Conservation (phyloP, 2,888 invertebrate genomes). For the Tryphoninae sp. region DNA sequence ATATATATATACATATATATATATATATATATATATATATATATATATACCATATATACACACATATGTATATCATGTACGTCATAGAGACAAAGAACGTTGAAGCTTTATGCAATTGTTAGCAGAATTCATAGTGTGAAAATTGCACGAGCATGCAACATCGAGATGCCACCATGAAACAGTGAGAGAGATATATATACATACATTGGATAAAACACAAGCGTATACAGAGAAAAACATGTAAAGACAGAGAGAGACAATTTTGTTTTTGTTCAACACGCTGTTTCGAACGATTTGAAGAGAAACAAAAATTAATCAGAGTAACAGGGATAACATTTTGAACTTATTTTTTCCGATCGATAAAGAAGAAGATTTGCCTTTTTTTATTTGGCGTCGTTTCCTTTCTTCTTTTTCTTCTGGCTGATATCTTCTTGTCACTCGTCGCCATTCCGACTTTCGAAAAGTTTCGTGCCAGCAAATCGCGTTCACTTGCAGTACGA, state of each 20-base stretch:
- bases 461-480: constrained; percentile 29
- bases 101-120: constrained; percentile 15
- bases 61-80: neutral
- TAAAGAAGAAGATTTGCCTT: neutral
- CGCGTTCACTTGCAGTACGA: constrained; percentile 7
- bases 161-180: constrained; percentile 50
- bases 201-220: constrained; percentile 15
- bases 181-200: constrained; percentile 50
- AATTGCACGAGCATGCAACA: constrained; percentile 59
- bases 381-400: neutral
- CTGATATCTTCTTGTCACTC: constrained; percentile 11
- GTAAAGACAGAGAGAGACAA: constrained; percentile 36
- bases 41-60: neutral
- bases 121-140: constrained; percentile 18
- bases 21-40: neutral
- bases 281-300: neutral
- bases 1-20: neutral
- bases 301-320: constrained; percentile 14
- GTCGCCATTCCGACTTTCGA: constrained; percentile 22
- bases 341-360: neutral
- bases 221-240: constrained; percentile 5
- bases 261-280: neutral
- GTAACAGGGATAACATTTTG: constrained; percentile 12
- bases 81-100: constrained; percentile 28
- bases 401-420: neutral